A percentile compares a stretch with the other conserved stretches of the same genome.
Evolutionary conservation across 2,797 vertebrate genomes (phyloP).

Genomic region (Triplophysa yarkandensis): DNA sequence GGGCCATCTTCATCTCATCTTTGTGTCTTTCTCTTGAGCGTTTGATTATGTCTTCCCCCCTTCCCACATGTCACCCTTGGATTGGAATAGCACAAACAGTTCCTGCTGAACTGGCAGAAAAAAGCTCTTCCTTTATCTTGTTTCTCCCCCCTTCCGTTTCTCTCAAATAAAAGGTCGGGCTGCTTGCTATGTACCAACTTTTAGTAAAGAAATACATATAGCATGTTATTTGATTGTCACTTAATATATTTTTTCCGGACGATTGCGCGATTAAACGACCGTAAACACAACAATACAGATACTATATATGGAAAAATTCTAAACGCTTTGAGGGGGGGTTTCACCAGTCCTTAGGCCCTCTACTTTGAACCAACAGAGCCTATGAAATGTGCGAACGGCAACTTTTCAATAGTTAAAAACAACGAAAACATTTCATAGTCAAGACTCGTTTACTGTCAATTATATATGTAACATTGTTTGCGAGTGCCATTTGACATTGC

Average conservation of each 20-base stretch:
- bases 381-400: too few species aligned
- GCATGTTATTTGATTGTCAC: too few species aligned
- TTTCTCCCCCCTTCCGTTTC: conserved; percentile 32
- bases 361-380: too few species aligned
- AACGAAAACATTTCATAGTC: too few species aligned
- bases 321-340: too few species aligned
- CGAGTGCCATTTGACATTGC: neutral
- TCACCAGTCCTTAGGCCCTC: too few species aligned
- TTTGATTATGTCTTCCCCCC: conserved; percentile 44
- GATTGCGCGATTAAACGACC: neutral
- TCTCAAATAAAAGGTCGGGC: conserved; percentile 43
- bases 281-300: neutral
- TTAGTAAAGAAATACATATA: neutral
- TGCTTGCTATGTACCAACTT: conserved; percentile 23
- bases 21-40: conserved; percentile 34
- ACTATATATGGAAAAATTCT: too few species aligned
- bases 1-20: conserved; percentile 39
- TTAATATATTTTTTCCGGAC: neutral
- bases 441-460: too few species aligned
- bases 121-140: conserved; percentile 44
- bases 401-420: too few species aligned
- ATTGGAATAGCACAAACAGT: conserved; percentile 54
- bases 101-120: conserved; percentile 58
- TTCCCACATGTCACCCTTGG: conserved; percentile 30
- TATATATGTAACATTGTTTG: too few species aligned